Conservation (phyloP, 2,888 invertebrate genomes). For the Protophormia terraenovae region DNA sequence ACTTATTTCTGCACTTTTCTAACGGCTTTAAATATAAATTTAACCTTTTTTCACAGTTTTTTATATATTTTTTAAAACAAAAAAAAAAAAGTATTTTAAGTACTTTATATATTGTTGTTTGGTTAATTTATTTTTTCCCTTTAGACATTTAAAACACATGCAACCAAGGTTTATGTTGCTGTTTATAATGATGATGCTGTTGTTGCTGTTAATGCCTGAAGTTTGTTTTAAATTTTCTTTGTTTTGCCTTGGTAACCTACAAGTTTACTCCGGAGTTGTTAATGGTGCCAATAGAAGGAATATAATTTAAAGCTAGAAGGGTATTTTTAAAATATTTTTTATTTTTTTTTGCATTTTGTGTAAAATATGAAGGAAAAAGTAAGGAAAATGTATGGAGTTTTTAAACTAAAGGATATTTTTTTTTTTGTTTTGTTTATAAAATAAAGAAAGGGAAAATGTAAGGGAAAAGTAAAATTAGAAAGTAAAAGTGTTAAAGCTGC, state of each 20-base stretch:
- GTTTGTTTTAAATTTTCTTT: slow-evolving; percentile 4
- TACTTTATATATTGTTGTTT: slow-evolving; percentile 7
- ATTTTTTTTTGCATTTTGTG: not conserved
- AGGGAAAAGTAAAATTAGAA: not conserved
- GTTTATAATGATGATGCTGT: not conserved
- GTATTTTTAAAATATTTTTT: not conserved
- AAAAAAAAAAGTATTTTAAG: not conserved
- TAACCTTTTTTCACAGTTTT: not conserved
- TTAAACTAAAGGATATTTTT: not conserved
- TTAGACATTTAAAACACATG: not conserved
- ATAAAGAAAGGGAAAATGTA: not conserved
- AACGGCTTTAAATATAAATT: not conserved
- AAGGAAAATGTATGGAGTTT: not conserved
- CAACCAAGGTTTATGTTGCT: slow-evolving; percentile 2
- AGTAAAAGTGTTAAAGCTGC: not conserved
- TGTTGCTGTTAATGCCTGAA: not conserved
- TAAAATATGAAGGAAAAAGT: too few relatives aligned
- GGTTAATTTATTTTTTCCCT: not conserved
- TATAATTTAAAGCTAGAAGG: not conserved
- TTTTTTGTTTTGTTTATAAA: too few relatives aligned
- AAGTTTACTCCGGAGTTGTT: not conserved
- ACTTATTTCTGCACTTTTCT: not conserved
- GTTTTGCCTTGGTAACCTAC: slow-evolving; percentile 10
- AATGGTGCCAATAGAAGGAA: not conserved
- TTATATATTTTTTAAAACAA: not conserved